phyloP scores from a whole-genome alignment of 2,888 invertebrate species.

The Caenorhabditis sulstoni region DNA sequence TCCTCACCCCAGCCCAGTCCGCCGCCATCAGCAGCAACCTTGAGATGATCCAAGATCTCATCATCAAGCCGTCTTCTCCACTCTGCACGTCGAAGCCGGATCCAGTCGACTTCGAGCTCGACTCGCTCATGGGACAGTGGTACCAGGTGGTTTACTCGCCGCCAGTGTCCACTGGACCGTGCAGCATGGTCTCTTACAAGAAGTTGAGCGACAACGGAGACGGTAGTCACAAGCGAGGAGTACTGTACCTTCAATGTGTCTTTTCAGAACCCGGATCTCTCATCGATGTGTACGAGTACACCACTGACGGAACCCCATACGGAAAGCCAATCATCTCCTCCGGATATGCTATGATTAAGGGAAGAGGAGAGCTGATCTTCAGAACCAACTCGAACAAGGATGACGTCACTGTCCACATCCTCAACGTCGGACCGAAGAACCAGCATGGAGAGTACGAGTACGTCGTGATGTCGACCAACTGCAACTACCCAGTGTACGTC shows the following conservation, averaged over 20 bases:
- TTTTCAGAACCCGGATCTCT: slow-evolving; percentile 71
- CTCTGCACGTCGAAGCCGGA: slow-evolving; percentile 80
- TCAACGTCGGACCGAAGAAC: slow-evolving; percentile 78
- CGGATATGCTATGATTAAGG: slow-evolving; percentile 80
- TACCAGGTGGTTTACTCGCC: slow-evolving; percentile 80
- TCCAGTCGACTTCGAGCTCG: slow-evolving; percentile 78
- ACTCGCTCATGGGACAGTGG: slow-evolving; percentile 80
- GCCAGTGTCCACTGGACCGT: slow-evolving; percentile 79
- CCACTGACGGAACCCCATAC: slow-evolving; percentile 80
- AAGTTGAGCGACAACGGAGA: slow-evolving; percentile 73
- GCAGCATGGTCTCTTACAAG: slow-evolving; percentile 80
- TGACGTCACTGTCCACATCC: slow-evolving; percentile 80
- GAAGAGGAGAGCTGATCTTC: slow-evolving; percentile 80
- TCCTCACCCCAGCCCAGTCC: slow-evolving; percentile 75
- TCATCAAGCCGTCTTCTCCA: slow-evolving; percentile 80
- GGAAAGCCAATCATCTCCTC: slow-evolving; percentile 80
- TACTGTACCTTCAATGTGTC: background rate
- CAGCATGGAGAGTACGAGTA: slow-evolving; percentile 79
- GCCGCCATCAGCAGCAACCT: slow-evolving; percentile 79
- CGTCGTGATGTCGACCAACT: slow-evolving; percentile 80
- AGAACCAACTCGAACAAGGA: slow-evolving; percentile 79
- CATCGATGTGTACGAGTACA: slow-evolving; percentile 81
- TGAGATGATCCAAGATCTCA: slow-evolving; percentile 80
- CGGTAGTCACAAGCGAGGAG: background rate
- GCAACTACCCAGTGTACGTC: slow-evolving; percentile 80